These are phyloP conservation scores for Megalurothrips usitatus DNA, from an alignment of 2,888 invertebrate species.

Conservation along the genomic window DNA sequence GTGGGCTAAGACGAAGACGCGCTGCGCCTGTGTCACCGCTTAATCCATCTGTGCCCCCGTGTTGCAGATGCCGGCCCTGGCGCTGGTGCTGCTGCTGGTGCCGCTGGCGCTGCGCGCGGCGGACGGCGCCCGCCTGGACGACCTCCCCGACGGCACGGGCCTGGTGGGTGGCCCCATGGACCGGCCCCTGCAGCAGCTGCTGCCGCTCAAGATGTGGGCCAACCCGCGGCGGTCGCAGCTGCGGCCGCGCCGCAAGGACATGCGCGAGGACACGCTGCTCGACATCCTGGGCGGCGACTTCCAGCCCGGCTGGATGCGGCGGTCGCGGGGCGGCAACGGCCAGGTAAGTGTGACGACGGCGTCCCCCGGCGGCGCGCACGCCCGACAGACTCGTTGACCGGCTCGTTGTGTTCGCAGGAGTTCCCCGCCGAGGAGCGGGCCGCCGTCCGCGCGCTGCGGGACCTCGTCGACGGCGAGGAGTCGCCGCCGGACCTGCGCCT, in stretches of 20 bases:
- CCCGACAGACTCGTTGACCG: too few relatives aligned
- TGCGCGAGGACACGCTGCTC: slow-evolving; percentile 45
- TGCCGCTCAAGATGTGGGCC: slow-evolving; percentile 42
- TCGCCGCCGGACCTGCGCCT: slow-evolving; percentile 36
- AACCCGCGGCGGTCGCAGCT: slow-evolving; percentile 42
- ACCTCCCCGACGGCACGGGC: slow-evolving; percentile 38
- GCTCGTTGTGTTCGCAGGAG: slow-evolving; percentile 28
- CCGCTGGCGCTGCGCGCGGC: neutral
- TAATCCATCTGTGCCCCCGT: neutral
- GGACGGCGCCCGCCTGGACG: slow-evolving; percentile 24
- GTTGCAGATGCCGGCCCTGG: neutral
- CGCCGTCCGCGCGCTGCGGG: slow-evolving; percentile 38
- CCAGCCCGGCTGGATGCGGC: slow-evolving; percentile 50
- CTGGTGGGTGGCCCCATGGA: slow-evolving; percentile 37
- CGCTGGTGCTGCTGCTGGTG: slow-evolving; percentile 30
- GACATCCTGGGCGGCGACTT: slow-evolving; percentile 46
- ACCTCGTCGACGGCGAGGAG: slow-evolving; percentile 35
- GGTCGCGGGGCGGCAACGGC: slow-evolving; percentile 38
- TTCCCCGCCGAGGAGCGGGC: slow-evolving; percentile 37
- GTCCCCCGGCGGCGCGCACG: too few relatives aligned
- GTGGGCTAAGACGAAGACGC: too few relatives aligned
- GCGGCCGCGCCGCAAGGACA: slow-evolving; percentile 46
- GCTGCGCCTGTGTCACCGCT: too few relatives aligned
- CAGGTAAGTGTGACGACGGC: slow-evolving; percentile 33
- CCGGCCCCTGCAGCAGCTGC: slow-evolving; percentile 33